Percentiles rank a stretch among this genome's conserved stretches.
Conservation (phyloP, 2,888 invertebrate genomes). For the Polymixis lichenea region DNA sequence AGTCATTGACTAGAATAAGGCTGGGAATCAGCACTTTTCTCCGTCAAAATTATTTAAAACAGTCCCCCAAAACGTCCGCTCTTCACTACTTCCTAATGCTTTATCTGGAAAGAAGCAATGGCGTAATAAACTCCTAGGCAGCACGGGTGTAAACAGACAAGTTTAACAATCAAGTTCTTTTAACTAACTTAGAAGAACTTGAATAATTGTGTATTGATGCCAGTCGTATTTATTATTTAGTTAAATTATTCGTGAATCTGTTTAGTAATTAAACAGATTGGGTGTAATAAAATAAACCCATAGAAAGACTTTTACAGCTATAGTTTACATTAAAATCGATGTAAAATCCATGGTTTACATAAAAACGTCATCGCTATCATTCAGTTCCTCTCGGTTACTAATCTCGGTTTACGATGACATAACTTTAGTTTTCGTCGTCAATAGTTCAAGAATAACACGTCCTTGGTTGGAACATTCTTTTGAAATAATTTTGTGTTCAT, state of each 20-base stretch:
- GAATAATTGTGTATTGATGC: not conserved
- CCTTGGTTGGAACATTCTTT: constrained; percentile 12
- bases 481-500: constrained; percentile 1
- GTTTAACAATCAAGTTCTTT: too few relatives aligned
- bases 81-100: not conserved
- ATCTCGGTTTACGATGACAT: constrained; percentile 44
- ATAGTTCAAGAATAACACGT: constrained; percentile 30
- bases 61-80: not conserved
- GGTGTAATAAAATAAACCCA: not conserved
- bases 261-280: not conserved
- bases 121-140: not conserved
- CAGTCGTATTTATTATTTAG: not conserved
- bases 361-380: constrained; percentile 41
- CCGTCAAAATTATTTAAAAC: too few relatives aligned
- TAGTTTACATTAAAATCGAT: constrained; percentile 17
- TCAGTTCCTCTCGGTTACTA: constrained; percentile 16
- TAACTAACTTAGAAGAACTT: not conserved
- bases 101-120: not conserved
- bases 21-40: not conserved
- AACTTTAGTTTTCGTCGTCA: constrained; percentile 19
- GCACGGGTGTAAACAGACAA: not conserved
- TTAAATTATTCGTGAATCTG: too few relatives aligned
- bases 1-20: not conserved
- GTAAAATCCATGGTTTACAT: constrained; percentile 14
- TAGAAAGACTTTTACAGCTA: not conserved